A percentile compares a stretch with the other conserved stretches of the same genome.
Evolutionary conservation across 2,113 vertebrate genomes (phyloP).

Genomic region (Patagioenas fasciata): DNA sequence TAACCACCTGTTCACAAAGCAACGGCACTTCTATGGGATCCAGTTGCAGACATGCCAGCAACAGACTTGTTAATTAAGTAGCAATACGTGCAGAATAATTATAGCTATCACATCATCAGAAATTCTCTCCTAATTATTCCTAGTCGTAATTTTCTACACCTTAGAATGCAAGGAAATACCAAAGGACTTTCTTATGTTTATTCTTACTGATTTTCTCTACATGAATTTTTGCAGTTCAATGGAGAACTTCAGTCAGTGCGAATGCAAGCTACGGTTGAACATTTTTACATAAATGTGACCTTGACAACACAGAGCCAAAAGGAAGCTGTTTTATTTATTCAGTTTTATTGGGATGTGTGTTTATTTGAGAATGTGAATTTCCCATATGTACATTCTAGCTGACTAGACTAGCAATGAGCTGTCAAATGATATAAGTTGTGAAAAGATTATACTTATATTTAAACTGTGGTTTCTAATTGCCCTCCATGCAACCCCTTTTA

Average conservation of each 20-base stretch:
- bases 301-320: neutral
- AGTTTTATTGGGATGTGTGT: neutral
- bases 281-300: neutral
- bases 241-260: neutral
- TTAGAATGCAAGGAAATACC: neutral
- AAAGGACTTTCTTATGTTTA: neutral
- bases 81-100: conserved; percentile 19
- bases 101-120: neutral
- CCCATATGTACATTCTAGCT: neutral
- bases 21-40: neutral
- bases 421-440: neutral
- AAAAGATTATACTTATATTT: neutral
- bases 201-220: neutral
- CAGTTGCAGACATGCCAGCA: neutral
- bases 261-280: neutral
- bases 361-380: neutral
- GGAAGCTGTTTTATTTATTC: neutral
- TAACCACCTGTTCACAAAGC: neutral
- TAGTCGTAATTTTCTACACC: neutral
- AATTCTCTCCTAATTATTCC: neutral
- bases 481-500: neutral
- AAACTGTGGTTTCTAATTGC: neutral
- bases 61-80: conserved; percentile 38
- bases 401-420: neutral
- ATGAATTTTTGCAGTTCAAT: neutral